A percentile compares a stretch with the other conserved stretches of the same genome.
Evolutionary conservation across 2,888 invertebrate species (phyloP).

Genomic region (Meliscaeva auricollis): DNA sequence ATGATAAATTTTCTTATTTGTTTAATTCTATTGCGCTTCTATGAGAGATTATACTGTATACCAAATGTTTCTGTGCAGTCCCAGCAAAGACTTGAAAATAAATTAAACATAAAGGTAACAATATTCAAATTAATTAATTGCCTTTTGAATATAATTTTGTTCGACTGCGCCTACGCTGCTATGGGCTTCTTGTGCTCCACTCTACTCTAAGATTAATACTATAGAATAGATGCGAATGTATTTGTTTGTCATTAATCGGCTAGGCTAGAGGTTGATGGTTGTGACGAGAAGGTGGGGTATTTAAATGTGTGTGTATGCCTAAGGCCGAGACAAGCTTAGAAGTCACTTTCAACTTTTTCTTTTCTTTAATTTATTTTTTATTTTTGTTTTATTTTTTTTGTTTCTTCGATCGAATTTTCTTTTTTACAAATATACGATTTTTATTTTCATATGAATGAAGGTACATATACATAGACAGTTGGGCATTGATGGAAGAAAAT

Average conservation of each 20-base stretch:
- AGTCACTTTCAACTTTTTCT: slow-evolving; percentile 68
- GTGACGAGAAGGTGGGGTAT: slow-evolving; percentile 49
- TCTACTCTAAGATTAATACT: neutral
- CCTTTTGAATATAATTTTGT: slow-evolving; percentile 72
- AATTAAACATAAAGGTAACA: slow-evolving; percentile 63
- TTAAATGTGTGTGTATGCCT: slow-evolving; percentile 29
- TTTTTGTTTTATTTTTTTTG: too few species aligned
- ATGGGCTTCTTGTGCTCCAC: neutral
- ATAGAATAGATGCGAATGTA: slow-evolving; percentile 6
- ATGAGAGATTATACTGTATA: slow-evolving; percentile 5
- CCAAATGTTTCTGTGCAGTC: neutral
- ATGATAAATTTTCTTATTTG: too few species aligned
- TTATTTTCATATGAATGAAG: too few species aligned
- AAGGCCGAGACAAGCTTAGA: slow-evolving; percentile 36
- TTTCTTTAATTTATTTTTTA: slow-evolving; percentile 34
- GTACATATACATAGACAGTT: neutral
- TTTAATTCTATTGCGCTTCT: too few species aligned
- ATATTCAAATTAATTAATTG: slow-evolving; percentile 76
- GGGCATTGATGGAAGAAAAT: neutral
- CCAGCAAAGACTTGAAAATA: slow-evolving; percentile 45
- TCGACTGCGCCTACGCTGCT: slow-evolving; percentile 65
- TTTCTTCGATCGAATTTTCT: slow-evolving; percentile 35
- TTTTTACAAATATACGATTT: slow-evolving; percentile 10
- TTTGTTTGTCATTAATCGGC: slow-evolving; percentile 53
- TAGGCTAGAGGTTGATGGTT: slow-evolving; percentile 44